Evolutionary conservation across 2,888 invertebrate species (phyloP).

Genomic region (Syritta pipiens): DNA sequence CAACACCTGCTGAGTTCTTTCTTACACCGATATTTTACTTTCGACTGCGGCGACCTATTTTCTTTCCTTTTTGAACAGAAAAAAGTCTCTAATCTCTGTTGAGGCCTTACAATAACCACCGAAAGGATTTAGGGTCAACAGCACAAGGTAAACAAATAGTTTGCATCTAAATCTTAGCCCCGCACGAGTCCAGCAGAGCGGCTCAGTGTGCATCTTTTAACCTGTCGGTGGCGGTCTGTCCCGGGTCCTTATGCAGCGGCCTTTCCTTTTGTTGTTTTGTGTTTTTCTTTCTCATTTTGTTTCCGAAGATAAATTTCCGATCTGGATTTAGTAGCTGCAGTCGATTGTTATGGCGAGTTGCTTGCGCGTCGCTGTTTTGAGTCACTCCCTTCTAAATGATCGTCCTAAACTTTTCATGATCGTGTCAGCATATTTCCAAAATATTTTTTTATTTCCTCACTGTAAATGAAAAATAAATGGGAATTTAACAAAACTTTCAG

Average conservation of each 20-base stretch:
- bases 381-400: no score
- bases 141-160: constrained; percentile 13
- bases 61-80: neutral
- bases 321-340: neutral
- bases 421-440: no score
- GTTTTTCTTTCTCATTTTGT: neutral
- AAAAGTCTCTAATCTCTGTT: no score
- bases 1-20: neutral
- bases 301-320: neutral
- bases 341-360: neutral
- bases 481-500: no score
- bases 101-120: neutral
- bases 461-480: no score
- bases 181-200: neutral
- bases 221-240: neutral
- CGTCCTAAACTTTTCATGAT: no score
- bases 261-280: constrained; percentile 8
- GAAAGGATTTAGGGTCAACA: constrained; percentile 21
- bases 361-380: no score
- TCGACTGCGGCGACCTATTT: constrained; percentile 3
- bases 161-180: neutral
- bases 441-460: no score
- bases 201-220: constrained; percentile 6
- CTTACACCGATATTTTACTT: neutral
- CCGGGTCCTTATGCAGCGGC: constrained; percentile 14